A percentile compares a stretch with the other conserved stretches of the same genome.
These are phyloP conservation scores for Dimorphilus gyrociliatus DNA, from an alignment of 2,888 invertebrate genomes.

Conservation along the genomic window DNA sequence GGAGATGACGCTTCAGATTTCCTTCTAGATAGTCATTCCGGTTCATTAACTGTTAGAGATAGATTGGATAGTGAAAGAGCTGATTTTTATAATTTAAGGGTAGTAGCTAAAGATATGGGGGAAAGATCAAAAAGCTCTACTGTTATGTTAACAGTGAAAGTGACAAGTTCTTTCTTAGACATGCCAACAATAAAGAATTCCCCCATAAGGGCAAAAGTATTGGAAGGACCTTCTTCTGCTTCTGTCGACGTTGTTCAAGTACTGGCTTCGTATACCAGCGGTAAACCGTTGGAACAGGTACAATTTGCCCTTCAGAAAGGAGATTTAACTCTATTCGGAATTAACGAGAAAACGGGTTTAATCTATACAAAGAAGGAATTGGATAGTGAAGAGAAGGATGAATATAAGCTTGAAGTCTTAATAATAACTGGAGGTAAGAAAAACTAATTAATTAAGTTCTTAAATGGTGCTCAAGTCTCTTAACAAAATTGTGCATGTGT, in stretches of 20 bases:
- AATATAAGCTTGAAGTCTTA: slow-evolving; percentile 67
- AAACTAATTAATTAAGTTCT: too few relatives aligned
- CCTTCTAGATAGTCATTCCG: slow-evolving; percentile 55
- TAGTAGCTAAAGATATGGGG: slow-evolving; percentile 55
- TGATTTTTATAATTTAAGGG: slow-evolving; percentile 60
- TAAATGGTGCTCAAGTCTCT: too few relatives aligned
- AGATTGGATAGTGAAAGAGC: slow-evolving; percentile 82
- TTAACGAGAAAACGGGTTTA: slow-evolving; percentile 34
- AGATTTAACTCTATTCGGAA: slow-evolving; percentile 63
- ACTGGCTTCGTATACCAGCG: slow-evolving; percentile 74
- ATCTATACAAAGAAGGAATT: slow-evolving; percentile 53
- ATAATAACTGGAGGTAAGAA: slow-evolving; percentile 67
- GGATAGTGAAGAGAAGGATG: slow-evolving; percentile 63
- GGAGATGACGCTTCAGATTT: slow-evolving; percentile 51
- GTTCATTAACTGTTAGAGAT: slow-evolving; percentile 73
- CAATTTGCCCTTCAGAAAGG: slow-evolving; percentile 84
- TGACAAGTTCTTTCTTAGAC: slow-evolving; percentile 83
- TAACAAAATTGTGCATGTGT: too few relatives aligned
- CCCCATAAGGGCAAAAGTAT: slow-evolving; percentile 79
- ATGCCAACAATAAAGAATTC: slow-evolving; percentile 80
- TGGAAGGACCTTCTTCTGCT: slow-evolving; percentile 51
- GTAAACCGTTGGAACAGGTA: slow-evolving; percentile 73
- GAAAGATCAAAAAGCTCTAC: slow-evolving; percentile 51
- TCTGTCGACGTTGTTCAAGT: slow-evolving; percentile 45
- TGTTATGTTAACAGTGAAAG: slow-evolving; percentile 55